Evolutionary conservation across 2,113 vertebrate species (phyloP), one percentile per base, ranked within the genome.

Genomic region (Oncorhynchus keta): DNA sequence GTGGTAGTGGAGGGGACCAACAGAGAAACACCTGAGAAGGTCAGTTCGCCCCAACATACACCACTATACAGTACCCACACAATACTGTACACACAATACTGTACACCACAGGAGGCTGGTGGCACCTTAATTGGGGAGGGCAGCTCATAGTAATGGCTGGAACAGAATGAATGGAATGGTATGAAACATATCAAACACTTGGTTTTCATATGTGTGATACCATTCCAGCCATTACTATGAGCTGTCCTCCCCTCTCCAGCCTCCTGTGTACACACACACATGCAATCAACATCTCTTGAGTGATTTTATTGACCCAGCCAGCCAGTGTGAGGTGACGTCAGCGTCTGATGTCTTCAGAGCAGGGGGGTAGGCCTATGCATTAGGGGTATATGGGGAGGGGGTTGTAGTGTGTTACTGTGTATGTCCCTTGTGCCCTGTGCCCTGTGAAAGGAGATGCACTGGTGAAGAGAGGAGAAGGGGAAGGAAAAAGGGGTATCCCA

Each of bases 1-100:
- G 67, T 45, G 45, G 79, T 11, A 45, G 9, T 45, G 39, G 9
- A 85, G 24, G 74, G 71, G 22, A 70, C 57, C 22, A 83, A 64
- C 48, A 68, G 70, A 66, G 83, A 82, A 18, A 16, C 26, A 13
- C 68, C 76, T 5, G 84, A 89, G 45, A 89, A 89, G 87, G 91
- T 92, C 83, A 81, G 45, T 55, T 49, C 51, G n/a, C 28, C 20
- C n/a, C 8, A 45, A 45, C 39, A 45, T 45, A 45, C 5, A 51
- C 26, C 65, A 67, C 3, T n/a, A 39, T 13, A 18, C 68, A 70
- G n/a, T 62, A 62, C 59, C 7, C 45, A 71, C 45, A 45, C 39
- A 45, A 45, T 45, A 45, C 59, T 32, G 30, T 9, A 39, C 51
- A 45, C 35, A 32, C 32, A 70, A 68, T 18, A 39, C 59, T 32